These are phyloP conservation scores for Peromyscus maniculatus DNA, from an alignment of 2,113 vertebrate genomes.

Conservation along the genomic window DNA sequence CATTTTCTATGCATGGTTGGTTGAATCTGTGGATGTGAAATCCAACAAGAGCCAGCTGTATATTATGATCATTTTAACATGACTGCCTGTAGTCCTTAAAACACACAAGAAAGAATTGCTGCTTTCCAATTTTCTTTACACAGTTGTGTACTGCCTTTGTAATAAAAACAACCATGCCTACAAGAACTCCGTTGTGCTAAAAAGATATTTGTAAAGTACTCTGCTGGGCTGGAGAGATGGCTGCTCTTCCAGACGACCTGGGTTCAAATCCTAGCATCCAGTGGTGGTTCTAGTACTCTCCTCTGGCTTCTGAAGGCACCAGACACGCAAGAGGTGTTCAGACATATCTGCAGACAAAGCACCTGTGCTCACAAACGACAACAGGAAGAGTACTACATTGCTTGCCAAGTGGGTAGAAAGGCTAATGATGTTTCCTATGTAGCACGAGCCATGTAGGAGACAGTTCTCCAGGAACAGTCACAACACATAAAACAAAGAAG, in stretches of 20 bases:
- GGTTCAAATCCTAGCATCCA: neutral
- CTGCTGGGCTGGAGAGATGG: neutral
- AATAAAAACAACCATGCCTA: neutral
- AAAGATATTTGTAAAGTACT: neutral
- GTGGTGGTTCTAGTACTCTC: neutral
- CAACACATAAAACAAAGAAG: neutral
- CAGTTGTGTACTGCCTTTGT: neutral
- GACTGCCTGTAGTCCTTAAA: neutral
- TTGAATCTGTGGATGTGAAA: neutral
- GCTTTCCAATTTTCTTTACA: slow-evolving; percentile 38
- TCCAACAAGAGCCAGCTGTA: neutral
- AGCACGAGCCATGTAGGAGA: neutral
- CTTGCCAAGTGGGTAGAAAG: neutral
- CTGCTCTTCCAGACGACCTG: neutral
- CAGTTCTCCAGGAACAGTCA: neutral
- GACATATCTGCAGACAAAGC: neutral
- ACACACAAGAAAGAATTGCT: neutral
- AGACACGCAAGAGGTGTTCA: neutral
- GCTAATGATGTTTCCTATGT: neutral
- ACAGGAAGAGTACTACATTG: neutral
- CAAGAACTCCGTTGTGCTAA: neutral
- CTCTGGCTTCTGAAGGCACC: neutral
- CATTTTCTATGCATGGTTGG: neutral
- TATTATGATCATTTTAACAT: neutral
- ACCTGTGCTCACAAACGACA: neutral